Base-by-base conservation (phyloP, 2,797 vertebrate genomes). In the Sebastes minor region DNA sequence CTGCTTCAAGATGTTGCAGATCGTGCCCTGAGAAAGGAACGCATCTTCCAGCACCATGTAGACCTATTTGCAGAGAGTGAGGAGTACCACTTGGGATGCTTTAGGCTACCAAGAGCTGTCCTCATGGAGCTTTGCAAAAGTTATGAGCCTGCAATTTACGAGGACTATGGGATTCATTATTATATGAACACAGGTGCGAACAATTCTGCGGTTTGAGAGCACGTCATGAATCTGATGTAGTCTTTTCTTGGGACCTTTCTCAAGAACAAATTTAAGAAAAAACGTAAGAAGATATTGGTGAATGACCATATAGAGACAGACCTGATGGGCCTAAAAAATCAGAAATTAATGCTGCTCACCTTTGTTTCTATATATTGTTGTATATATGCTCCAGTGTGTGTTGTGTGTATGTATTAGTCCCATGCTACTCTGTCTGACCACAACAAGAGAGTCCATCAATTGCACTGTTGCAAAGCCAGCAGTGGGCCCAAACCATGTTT, bases 371-470 rank as follows among this genome's bases (percentile, higher is more conserved):
- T 72, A 32, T 69, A 3, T 82, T 25, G 10, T 23, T 63, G 9
- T 22, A 33, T 9, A 33, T 11, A 42, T 30, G 25, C 25, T 5
- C 53, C 3, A 59, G 55, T 63, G n/a, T 42, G 49, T 20, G 46
- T 10, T 18, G 46, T 10, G 23, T 74, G 33, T 71, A 22, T 64
- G 46, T 61, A 23, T 66, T 73, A 42, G 67, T 80, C 53, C 18
- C 28, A 14, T 71, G 57, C 23, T 82, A 60, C 66, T 49, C 56
- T 42, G 13, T 33, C 27, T 76, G 57, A 82, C 78, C 88, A 86
- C 84, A 79, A 81, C 64, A 87, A 84, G 52, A 42, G 69, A 66
- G 63, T 77, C 77, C 62, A 81, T 81, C 81, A 80, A 22, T 79
- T 70, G 79, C 67, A 68, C 46, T 74, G n/a, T 32, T 68, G 55